Conservation (phyloP, 2,797 vertebrate genomes). For the Hipposideros larvatus region DNA sequence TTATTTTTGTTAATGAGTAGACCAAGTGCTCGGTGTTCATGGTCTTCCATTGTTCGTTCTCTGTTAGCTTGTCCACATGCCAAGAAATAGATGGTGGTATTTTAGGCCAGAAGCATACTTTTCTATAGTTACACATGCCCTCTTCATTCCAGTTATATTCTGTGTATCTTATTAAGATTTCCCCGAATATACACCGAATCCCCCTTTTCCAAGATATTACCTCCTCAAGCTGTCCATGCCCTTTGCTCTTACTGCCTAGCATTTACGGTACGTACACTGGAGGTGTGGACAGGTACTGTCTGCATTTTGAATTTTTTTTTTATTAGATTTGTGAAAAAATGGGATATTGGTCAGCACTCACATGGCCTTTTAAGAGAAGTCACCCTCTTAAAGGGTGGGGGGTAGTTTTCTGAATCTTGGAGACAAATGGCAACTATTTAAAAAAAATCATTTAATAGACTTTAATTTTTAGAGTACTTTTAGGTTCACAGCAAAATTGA, state of each 20-base stretch:
- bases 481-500: slow-evolving; percentile 14
- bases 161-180: slow-evolving; percentile 39
- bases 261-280: not conserved
- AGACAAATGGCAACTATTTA: not conserved
- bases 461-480: not conserved
- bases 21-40: not conserved
- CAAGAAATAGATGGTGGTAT: not conserved
- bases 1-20: slow-evolving; percentile 52
- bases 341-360: not conserved
- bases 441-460: not conserved
- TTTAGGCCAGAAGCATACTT: not conserved
- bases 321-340: slow-evolving; percentile 57
- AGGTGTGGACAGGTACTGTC: not conserved
- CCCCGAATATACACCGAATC: not conserved
- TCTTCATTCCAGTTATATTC: not conserved
- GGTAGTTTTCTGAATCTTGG: slow-evolving; percentile 44
- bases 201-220: not conserved
- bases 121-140: not conserved
- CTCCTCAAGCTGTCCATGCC: not conserved
- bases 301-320: slow-evolving; percentile 35
- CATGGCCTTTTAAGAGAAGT: slow-evolving; percentile 10
- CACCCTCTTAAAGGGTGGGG: not conserved
- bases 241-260: not conserved
- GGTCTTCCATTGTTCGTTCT: not conserved
- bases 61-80: not conserved